Evolutionary conservation across 2,113 vertebrate genomes (phyloP), one percentile per base, ranked within the genome.

Genomic region (Beaufortia kweichowensis): DNA sequence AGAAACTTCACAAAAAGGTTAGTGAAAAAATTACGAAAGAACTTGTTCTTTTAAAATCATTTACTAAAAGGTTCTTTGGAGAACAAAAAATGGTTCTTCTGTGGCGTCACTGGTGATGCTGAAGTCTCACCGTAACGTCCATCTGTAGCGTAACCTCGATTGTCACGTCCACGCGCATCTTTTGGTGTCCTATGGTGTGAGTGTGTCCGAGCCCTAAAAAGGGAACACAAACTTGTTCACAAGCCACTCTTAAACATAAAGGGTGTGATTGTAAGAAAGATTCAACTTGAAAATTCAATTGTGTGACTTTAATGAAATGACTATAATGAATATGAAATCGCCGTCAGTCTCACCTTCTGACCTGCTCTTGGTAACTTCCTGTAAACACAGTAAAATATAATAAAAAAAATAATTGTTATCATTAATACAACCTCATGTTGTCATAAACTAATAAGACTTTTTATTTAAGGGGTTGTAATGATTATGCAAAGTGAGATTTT

Each of bases 341-440:
- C 6, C 7, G n/a, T 53, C 48, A 53, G 19, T 48, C 70, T 61
- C 56, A 73, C 70, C 56, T 73, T 88, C 76, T 89, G 75, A 87
- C 81, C 80, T 91, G 86, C 4, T 89, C 84, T 60, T 88, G 31
- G 64, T 90, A 90, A 61, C 31, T 85, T 21, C 90, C 91, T 92
- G 72, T 11, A 85, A 60, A 50, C 9, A 28, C 14, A 59, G 10
- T 23, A 56, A 24, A 15, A 53, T 17, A 21, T 28, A 15, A 80
- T 55, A 4, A 19, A 53, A 65, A 55, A 4, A 78, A 73, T 2
- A 19, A 31, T 72, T 21, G 8, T 4, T 11, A 2, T 39, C 35
- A 39, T 39, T 10, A 10, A 39, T 10, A 39, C 35, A 9, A 1
- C 35, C 35, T 5, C 9, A 0, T 39, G 35, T 39, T 9, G 8